Percentiles rank a stretch among this genome's conserved stretches.
Conservation (phyloP, 2,797 vertebrate genomes). For the Tapera naevia region DNA sequence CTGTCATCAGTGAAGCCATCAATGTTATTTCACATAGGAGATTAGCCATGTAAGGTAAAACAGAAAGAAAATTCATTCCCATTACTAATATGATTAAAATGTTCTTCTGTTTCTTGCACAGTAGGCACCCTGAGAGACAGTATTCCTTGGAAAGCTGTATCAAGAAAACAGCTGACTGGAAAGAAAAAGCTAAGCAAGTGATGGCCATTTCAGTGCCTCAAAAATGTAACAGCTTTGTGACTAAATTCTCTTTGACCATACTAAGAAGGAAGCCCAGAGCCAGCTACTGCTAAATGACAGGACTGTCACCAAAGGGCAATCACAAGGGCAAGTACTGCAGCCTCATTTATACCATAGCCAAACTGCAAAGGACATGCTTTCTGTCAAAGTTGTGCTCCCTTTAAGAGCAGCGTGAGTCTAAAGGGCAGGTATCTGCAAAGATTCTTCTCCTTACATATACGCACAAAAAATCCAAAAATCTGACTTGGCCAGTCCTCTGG, state of each 20-base stretch:
- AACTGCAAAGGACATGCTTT: neutral
- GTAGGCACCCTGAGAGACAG: neutral
- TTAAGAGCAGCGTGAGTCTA: neutral
- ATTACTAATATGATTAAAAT: neutral
- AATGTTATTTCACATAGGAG: neutral
- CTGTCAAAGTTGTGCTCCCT: neutral
- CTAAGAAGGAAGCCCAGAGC: neutral
- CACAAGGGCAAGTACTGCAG: neutral
- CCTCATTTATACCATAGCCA: neutral
- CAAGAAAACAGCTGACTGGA: neutral
- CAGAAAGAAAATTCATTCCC: neutral
- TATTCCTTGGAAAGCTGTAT: neutral
- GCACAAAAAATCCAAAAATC: neutral
- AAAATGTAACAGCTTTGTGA: neutral
- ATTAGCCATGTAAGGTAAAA: neutral
- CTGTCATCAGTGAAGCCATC: neutral
- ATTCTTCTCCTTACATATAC: neutral
- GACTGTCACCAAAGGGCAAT: neutral
- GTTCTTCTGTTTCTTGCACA: neutral
- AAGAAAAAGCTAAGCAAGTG: neutral
- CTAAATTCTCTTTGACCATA: neutral
- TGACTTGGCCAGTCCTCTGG: neutral
- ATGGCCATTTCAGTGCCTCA: neutral
- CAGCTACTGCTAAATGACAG: neutral
- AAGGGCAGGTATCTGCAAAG: neutral